Percentiles rank a stretch among this genome's conserved stretches.
phyloP scores from a whole-genome alignment of 2,113 vertebrate genomes.

The Melanerpes aurifrons region DNA sequence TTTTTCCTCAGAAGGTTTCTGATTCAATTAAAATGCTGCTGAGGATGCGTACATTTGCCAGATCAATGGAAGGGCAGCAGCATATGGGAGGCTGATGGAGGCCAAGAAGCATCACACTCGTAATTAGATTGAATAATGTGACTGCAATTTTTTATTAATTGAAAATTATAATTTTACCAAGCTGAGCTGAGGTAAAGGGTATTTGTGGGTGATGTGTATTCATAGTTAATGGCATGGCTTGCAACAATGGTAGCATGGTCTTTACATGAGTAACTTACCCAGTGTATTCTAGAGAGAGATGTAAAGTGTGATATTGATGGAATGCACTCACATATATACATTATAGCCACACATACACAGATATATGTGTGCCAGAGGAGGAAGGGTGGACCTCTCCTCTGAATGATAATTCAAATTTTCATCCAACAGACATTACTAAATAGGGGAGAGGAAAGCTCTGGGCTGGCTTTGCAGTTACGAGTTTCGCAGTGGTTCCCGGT shows the following conservation, averaged over 20 bases:
- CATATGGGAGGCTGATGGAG: not conserved
- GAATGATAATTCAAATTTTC: rapidly evolving
- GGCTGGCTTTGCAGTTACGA: not conserved
- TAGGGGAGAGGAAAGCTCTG: not conserved
- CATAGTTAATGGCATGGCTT: not conserved
- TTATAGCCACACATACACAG: not conserved
- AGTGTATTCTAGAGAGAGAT: not conserved
- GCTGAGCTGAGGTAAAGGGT: not conserved
- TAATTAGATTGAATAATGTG: not conserved
- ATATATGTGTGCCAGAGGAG: not conserved
- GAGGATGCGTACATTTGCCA: not conserved
- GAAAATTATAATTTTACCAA: not conserved
- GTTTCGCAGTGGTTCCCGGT: not conserved
- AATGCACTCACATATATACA: too few relatives aligned
- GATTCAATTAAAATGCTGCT: not conserved
- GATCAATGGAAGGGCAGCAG: not conserved
- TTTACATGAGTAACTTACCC: not conserved
- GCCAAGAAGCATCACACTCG: not conserved
- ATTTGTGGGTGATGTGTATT: not conserved
- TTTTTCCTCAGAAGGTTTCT: not conserved
- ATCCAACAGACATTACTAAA: not conserved
- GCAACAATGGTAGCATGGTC: not conserved
- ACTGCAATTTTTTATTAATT: not conserved
- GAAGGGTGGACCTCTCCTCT: not conserved
- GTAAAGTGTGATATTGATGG: not conserved